phyloP scores from a whole-genome alignment of 2,797 vertebrate genomes.

The Meda fulgida region DNA sequence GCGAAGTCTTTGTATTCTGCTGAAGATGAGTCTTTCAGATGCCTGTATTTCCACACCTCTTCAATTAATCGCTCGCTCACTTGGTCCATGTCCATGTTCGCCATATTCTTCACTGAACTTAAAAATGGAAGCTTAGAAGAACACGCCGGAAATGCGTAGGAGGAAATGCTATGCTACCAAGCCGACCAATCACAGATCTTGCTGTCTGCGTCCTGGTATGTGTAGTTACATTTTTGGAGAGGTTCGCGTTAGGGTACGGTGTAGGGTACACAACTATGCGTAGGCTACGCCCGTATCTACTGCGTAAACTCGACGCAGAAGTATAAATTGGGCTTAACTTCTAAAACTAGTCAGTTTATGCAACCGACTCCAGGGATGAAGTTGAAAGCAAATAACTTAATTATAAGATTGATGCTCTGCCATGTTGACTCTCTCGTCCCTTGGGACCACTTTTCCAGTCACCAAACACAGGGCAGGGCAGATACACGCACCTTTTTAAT shows the following conservation, averaged over 20 bases:
- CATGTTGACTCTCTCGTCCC: slow-evolving; percentile 46
- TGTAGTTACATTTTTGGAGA: not conserved
- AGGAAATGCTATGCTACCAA: too few relatives aligned
- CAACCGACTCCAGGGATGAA: not conserved
- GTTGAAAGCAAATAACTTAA: not conserved
- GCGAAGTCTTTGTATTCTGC: too few relatives aligned
- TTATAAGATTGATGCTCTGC: not conserved
- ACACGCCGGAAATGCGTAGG: too few relatives aligned
- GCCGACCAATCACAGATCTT: too few relatives aligned
- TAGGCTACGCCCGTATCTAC: not conserved
- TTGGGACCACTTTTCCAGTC: slow-evolving; percentile 58
- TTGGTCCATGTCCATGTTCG: too few relatives aligned
- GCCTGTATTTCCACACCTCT: too few relatives aligned
- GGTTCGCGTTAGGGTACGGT: not conserved
- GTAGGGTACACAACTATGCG: not conserved
- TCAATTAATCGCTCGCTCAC: too few relatives aligned
- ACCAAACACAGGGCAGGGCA: slow-evolving; percentile 56
- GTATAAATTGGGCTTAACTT: not conserved
- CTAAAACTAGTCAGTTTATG: not conserved
- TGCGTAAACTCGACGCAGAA: not conserved
- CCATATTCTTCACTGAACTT: too few relatives aligned
- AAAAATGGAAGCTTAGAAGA: too few relatives aligned
- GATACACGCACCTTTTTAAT: slow-evolving; percentile 15
- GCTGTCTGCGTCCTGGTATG: too few relatives aligned
- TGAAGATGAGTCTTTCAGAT: too few relatives aligned